Percentiles rank a stretch among this genome's conserved stretches.
Evolutionary conservation across 2,888 invertebrate genomes (phyloP).

Genomic region (Meloe dianella): DNA sequence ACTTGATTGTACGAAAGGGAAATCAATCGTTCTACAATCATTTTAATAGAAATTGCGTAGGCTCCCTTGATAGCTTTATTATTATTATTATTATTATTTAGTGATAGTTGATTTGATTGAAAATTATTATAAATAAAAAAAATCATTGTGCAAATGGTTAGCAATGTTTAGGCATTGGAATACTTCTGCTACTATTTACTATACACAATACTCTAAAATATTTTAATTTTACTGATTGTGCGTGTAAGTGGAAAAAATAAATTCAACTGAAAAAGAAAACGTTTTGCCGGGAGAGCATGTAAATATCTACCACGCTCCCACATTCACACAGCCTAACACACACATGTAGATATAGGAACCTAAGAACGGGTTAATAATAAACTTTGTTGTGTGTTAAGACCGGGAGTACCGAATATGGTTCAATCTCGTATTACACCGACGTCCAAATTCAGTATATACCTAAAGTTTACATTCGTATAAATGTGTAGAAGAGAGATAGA

Average conservation of each 20-base stretch:
- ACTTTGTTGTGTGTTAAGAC: conserved; percentile 41
- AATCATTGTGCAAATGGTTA: no score
- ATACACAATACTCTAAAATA: no score
- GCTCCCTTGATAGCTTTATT: neutral
- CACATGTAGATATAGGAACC: no score
- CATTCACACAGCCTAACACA: conserved; percentile 13
- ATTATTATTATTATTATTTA: neutral
- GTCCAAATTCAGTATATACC: conserved; percentile 70
- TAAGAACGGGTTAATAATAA: conserved; percentile 59
- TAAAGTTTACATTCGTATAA: conserved; percentile 30
- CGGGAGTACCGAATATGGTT: conserved; percentile 69
- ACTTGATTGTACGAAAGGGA: conserved; percentile 14
- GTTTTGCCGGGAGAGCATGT: neutral
- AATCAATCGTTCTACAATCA: conserved; percentile 21
- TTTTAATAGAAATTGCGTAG: conserved; percentile 25
- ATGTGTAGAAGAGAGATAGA: conserved; percentile 10
- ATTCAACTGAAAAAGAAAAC: neutral
- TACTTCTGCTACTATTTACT: no score
- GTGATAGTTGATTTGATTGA: neutral
- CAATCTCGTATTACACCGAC: conserved; percentile 73
- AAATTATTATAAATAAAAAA: neutral
- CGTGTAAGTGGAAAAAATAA: neutral
- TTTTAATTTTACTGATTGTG: neutral
- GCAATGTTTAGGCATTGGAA: neutral
- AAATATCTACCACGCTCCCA: conserved; percentile 14